Base-by-base conservation (phyloP, 2,113 vertebrate genomes). In the Ceyx cyanopectus region DNA sequence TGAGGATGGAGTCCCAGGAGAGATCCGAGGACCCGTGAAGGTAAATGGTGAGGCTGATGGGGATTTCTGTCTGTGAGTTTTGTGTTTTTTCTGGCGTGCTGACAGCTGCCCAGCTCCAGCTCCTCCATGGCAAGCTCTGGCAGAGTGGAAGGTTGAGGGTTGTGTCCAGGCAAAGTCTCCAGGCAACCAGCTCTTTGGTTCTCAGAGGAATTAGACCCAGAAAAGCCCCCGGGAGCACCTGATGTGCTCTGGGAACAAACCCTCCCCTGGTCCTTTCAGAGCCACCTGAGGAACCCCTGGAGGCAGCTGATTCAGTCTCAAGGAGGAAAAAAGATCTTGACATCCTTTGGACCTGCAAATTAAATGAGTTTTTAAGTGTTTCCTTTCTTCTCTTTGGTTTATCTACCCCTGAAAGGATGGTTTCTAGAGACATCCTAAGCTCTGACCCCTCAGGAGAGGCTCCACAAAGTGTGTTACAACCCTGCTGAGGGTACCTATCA, bases 31-130 rank as follows among this genome's bases (percentile, higher is more conserved):
- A 26, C 95, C 95, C 0, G 3, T 40, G 89, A 61, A 95, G 95
- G 93, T 95, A 91, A 95, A 6, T 45, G 1, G 34, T 12, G 53
- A 48, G 27, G 40, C 27, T 15, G 43, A 1, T 0, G 4, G 78
- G 58, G 34, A 27, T 12, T 41, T 65, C 2, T 5, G 1, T 65
- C 2, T 5, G 1, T 5, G 68, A 21, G 11, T 15, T 37, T 19
- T 5, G 4, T 0, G 0, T 14, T 40, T 20, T 74, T 43, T n/a
- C 5, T 2, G 0, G 15, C 0, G 0, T 18, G 5, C 5, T 0
- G 5, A 29, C 19, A 6, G 2, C 34, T 24, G 50, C 5, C 56
- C 5, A 0, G 3, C 79, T 8, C 27, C 79, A 29, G 14, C 53
- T 29, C 67, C 50, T 32, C 14, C 58, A 6, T 32, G 7, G 17